Evolutionary conservation across 2,797 vertebrate species (phyloP), one percentile per base, ranked within the genome.

Genomic region (Leptatherina wallacei): DNA sequence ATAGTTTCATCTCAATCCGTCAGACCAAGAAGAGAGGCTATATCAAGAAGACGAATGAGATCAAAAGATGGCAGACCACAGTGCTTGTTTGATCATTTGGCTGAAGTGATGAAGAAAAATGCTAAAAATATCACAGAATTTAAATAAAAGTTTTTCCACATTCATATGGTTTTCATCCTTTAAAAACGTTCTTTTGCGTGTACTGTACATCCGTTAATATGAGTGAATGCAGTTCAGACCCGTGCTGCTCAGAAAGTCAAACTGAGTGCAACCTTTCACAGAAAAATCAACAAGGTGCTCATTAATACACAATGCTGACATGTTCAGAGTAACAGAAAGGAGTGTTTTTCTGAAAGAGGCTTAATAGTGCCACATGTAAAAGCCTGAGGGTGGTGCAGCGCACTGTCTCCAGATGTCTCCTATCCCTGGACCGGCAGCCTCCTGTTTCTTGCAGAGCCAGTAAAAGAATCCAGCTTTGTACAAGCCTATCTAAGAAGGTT

Each of bases 371-470:
- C 64, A 82, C 66, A 78, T 16, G 18, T 36, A 65, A 71, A n/a
- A 36, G 69, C 38, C 58, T 69, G 32, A 71, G 71, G 61, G 38
- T 51, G 65, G 42, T 69, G 40, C 63, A 42, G 44, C 33, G 47
- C 58, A 77, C 78, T 74, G 61, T 78, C 58, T 79, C 78, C 85
- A 88, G 80, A 88, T 86, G 84, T 82, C 40, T 84, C 60, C 76
- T 78, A 83, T 71, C 22, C 55, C 22, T 77, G 89, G 86, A 90
- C 81, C 67, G 36, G 62, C 77, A 82, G 80, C 88, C 87, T 92
- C 85, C 85, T 74, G 85, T 67, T 85, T 85, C 91, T 79, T 66
- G 77, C 83, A 81, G 83, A 56, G 86, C 82, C 78, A 85, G 77
- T 91, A 91, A 91, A 91, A 86, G 1, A 78, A 76, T 24, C 24